Evolutionary conservation across 2,113 vertebrate species (phyloP).

Genomic region (Erythrolamprus reginae): DNA sequence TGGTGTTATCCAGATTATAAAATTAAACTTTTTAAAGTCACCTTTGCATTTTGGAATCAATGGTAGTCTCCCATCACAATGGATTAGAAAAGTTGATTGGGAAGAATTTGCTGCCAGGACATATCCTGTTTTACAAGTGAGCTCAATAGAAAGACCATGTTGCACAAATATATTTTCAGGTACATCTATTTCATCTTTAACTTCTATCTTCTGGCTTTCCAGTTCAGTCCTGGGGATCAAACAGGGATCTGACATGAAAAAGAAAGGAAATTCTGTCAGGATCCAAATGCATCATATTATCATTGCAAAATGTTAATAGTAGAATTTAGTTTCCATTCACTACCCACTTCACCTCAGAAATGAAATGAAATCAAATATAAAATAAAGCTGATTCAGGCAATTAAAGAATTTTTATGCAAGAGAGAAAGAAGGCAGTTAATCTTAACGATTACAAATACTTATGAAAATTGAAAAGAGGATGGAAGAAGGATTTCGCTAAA

Average conservation of each 20-base stretch:
- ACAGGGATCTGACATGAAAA: slow-evolving; percentile 4
- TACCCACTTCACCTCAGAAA: neutral
- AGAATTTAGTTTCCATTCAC: neutral
- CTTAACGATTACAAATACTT: no score
- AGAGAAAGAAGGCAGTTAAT: neutral
- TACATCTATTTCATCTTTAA: neutral
- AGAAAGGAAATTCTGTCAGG: neutral
- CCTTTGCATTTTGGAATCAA: slow-evolving; percentile 3
- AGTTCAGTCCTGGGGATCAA: neutral
- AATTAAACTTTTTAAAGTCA: neutral
- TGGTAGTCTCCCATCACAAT: neutral
- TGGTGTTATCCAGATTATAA: neutral
- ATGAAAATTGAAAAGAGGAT: no score
- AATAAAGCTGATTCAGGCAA: no score
- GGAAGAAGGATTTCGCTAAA: no score
- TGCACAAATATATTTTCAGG: neutral
- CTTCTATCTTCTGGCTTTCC: neutral
- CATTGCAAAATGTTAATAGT: neutral
- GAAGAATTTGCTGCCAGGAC: neutral
- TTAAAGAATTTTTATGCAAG: neutral
- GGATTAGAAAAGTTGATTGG: neutral
- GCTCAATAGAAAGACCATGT: neutral
- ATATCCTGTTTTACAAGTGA: neutral
- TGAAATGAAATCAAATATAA: neutral
- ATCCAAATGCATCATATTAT: neutral